Base-by-base conservation (phyloP, 2,797 vertebrate species). In the Babyrousa celebensis region DNA sequence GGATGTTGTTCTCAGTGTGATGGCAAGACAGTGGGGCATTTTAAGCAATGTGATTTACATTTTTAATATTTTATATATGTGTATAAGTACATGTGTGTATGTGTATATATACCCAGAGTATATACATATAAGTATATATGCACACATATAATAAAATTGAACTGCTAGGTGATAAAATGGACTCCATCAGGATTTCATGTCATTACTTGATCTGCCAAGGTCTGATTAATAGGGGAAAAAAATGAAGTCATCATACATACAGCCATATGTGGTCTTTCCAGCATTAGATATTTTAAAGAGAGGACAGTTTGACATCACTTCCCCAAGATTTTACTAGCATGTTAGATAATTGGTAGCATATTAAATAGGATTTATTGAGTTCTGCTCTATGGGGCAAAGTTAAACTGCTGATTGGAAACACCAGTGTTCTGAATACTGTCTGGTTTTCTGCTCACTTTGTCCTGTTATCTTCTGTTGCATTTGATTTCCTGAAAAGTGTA, bases 401-500 rank as follows among this genome's bases (percentile, higher is more conserved):
- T 63, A 54, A 89, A 72, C 16, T 32, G 7, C 20, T 89, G 65
- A 36, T 62, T 75, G 21, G 32, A 94, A 84, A 56, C 52, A 67
- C 11, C 11, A 18, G 40, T 25, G 32, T 95, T 82, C 27, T 58
- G 32, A 67, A 25, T 65, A 62, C 48, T 43, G 16, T 90, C 58
- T 52, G 3, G 3, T 27, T 87, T 68, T 95, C 16, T 63, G 72
- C 18, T 89, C 80, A 52, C 68, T 65, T 63, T 79, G 54, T 11
- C 54, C 1, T 29, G 6, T 58, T 60, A 27, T 82, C 77, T 87
- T 68, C 68, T 43, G 84, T 80, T 72, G 23, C 14, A 58, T 94
- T 94, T 82, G 79, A 8, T 91, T 78, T 65, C 21, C 32, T 77
- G 60, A 75, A 88, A 88, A 88, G 62, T 71, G 63, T 62, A 89